These are phyloP conservation scores for Lithobates sylvaticus DNA, from an alignment of 2,797 vertebrate species.

Conservation along the genomic window DNA sequence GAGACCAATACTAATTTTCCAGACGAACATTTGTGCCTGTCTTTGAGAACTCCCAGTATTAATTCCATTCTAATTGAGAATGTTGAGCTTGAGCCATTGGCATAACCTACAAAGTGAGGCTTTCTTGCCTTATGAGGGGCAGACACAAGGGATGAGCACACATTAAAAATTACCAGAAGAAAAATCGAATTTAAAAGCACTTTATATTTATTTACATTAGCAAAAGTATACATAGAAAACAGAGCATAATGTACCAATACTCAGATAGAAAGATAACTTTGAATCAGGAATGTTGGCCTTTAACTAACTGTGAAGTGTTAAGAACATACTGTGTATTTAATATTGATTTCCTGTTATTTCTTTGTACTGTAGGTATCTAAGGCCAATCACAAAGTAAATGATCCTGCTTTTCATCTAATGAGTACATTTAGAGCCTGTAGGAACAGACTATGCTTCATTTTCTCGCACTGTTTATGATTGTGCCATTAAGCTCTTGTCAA, in stretches of 20 bases:
- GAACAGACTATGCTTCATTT: conserved; percentile 36
- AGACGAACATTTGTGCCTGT: conserved; percentile 17
- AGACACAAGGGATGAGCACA: conserved; percentile 5
- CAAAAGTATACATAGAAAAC: background rate
- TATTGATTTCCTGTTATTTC: conserved; percentile 35
- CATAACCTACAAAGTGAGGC: conserved; percentile 15
- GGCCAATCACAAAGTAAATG: conserved; percentile 31
- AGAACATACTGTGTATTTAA: conserved; percentile 44
- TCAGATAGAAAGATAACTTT: conserved; percentile 17
- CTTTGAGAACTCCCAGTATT: conserved; percentile 9
- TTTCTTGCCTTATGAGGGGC: conserved; percentile 11
- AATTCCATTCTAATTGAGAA: conserved; percentile 29
- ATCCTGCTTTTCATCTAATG: conserved; percentile 45
- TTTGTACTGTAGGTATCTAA: conserved; percentile 22
- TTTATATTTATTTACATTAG: conserved; percentile 21
- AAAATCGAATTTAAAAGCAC: conserved; percentile 12
- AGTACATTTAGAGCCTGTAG: conserved; percentile 41
- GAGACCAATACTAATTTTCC: background rate
- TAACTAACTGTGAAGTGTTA: conserved; percentile 32
- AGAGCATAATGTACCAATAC: conserved; percentile 14
- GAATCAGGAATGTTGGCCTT: conserved; percentile 41
- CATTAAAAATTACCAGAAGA: conserved; percentile 8
- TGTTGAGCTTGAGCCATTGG: conserved; percentile 40
- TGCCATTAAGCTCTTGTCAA: background rate
- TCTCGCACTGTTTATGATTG: conserved; percentile 19